Evolutionary conservation across 2,888 invertebrate genomes (phyloP), one percentile per base, ranked within the genome.

Genomic region (Cephus spinipes): DNA sequence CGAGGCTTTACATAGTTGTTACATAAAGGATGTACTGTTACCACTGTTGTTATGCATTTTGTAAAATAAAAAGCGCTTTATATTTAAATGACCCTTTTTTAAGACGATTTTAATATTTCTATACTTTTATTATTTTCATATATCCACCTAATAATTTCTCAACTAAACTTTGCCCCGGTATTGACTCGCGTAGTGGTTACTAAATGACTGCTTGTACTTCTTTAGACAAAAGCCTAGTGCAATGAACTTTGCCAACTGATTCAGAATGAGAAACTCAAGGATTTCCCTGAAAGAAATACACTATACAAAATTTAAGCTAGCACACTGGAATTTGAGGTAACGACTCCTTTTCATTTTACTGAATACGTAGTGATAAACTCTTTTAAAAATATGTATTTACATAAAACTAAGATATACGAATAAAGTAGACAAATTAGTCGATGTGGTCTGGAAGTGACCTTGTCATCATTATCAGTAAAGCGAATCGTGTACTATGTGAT

Each of bases 21-120:
- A 55, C 55, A 9, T 15, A 9, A 23, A 55, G 55, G 9, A 55
- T 55, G 23, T 55, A 55, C 23, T 55, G 55, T 55, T 55, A 55
- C 55, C 69, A 69, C 15, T 31, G 36, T 69, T 75, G 75, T 68
- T 75, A 75, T 75, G 1, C 12, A 68, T 68, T 75, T 33, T 75
- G 68, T 33, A 68, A n/a, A 68, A 75, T 75, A 75, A 75, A 75
- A 40, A 40, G 0, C 55, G 23, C 55, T 55, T 55, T 55, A 23
- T 55, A 55, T 23, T 9, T 55, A 55, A 55, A 55, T 55, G 2
- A 55, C n/a, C 55, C 2, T 6, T 23, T 40, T 55, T 55, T 55
- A 55, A 55, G 9, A 55, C 23, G 55, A 23, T 15, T 55, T 55
- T 23, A 55, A 55, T 55, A 55, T 23, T 55, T 55, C 9, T 55